Base-by-base conservation (phyloP, 2,113 vertebrate species). In the Scomber japonicus region DNA sequence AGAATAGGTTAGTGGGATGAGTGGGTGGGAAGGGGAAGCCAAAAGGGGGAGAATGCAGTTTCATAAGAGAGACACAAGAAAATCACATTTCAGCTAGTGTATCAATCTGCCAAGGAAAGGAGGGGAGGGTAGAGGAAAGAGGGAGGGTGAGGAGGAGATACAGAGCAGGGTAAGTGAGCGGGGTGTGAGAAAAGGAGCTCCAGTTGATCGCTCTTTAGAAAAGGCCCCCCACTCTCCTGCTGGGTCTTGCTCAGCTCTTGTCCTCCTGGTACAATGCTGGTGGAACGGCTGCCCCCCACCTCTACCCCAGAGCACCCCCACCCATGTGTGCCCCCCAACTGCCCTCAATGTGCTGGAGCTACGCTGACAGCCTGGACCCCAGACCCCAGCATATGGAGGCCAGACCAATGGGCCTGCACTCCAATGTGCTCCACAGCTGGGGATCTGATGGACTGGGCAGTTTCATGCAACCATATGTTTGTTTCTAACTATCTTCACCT, bases 181-280 rank as follows among this genome's bases (percentile, higher is more conserved):
- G 92, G 88, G 83, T 95, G 92, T 95, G 94, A 94, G 95, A 96
- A 94, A 93, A 88, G 91, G 79, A 88, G 81, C 92, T 93, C 92
- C 81, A 89, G 90, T 94, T 93, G 93, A 92, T 82, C 90, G 80
- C 61, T 92, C 92, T 91, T 93, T 93, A 90, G 90, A 94, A 94
- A 94, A 93, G 89, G 90, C 86, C 65, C 91, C 86, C 74, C 77
- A 88, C 92, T 91, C 57, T 94, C 95, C 94, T 94, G 75, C 94
- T 88, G 92, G 89, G 95, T 89, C 83, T 87, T 84, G 89, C 90
- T 85, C 90, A 74, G 92, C 92, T 93, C 91, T 85, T 93, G 95
- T 95, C 93, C 94, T 85, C 82, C 82, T 74, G 83, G 87, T 89
- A 95, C 93, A 88, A 95, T 91, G 48, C 87, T 83, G 82, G 85